A percentile compares a stretch with the other conserved stretches of the same genome.
phyloP scores from a whole-genome alignment of 2,113 vertebrate species.

The Otocyon megalotis region DNA sequence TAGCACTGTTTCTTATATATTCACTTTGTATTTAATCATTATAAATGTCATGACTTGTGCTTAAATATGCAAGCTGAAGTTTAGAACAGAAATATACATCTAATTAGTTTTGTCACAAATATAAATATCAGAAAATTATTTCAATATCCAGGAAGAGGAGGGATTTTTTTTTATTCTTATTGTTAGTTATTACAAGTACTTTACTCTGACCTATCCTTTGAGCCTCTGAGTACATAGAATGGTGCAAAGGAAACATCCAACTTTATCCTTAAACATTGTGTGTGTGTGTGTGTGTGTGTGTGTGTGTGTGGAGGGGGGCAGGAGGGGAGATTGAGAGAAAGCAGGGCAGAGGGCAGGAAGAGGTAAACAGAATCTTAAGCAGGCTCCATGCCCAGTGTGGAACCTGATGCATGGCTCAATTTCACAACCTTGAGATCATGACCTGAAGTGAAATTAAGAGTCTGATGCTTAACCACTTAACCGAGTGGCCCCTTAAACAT shows the following conservation, averaged over 20 bases:
- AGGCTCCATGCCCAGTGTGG: not conserved
- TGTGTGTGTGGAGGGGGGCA: not conserved
- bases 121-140: constrained; percentile 34
- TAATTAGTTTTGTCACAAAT: constrained; percentile 1
- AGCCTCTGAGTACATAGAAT: not conserved
- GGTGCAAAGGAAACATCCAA: not conserved
- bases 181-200: not conserved
- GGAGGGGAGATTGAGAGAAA: not conserved
- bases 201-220: not conserved
- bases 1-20: not conserved
- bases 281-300: no score
- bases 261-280: not conserved
- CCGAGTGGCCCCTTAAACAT: not conserved
- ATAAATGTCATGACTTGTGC: constrained; percentile 6
- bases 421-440: not conserved
- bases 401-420: not conserved
- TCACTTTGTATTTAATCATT: not conserved
- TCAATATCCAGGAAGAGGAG: not conserved
- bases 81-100: constrained; percentile 3
- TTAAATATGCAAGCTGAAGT: constrained; percentile 4
- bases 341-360: not conserved
- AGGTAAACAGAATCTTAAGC: not conserved
- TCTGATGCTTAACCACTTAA: not conserved
- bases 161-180: not conserved
- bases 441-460: not conserved